Base-by-base conservation (phyloP, 2,113 vertebrate genomes). In the Petrocephalus zakoni region DNA sequence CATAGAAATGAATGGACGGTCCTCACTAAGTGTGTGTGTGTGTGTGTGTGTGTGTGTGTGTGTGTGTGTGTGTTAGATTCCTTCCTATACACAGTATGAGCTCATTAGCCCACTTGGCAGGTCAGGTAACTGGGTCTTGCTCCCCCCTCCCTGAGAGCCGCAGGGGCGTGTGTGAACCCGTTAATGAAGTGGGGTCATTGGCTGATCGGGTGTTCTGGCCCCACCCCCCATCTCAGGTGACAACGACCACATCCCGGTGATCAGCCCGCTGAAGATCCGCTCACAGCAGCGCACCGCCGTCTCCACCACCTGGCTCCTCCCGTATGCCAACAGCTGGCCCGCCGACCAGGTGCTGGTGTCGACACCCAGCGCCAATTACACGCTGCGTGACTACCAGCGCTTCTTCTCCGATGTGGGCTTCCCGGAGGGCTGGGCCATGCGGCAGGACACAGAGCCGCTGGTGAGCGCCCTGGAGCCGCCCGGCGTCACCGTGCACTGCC, bases 211-310 rank as follows among this genome's bases (percentile, higher is more conserved):
- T 29, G 61, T n/a, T 68, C 61, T 68, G 61, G 25, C 61, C 61
- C 61, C 0, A n/a, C 61, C 61, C n/a, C 64, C 49, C 46, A 0
- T 10, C 64, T 2, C 4, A 99, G 98, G 98, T 88, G 98, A 99
- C 92, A 99, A 99, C 90, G 97, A 99, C 86, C 96, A 95, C 88
- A 99, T 99, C 90, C 96, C 98, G 0, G 96, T 99, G 47, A 99
- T 99, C 90, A 97, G 97, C 5, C 90, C 97, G 0, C 88, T 99
- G 90, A 98, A 97, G 95, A 99, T 99, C 52, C 96, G 98, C 88
- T 94, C 95, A 81, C 98, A 99, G 92, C 98, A 99, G 90, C 96
- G 98, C 21, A 95, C 97, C 0, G 98, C 98, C 0, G 97, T 98
- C 78, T 97, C 98, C 81, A 99, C 98, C 5, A 95, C 91, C 0